phyloP scores from a whole-genome alignment of 2,113 vertebrate genomes.

The Saccopteryx bilineata region DNA sequence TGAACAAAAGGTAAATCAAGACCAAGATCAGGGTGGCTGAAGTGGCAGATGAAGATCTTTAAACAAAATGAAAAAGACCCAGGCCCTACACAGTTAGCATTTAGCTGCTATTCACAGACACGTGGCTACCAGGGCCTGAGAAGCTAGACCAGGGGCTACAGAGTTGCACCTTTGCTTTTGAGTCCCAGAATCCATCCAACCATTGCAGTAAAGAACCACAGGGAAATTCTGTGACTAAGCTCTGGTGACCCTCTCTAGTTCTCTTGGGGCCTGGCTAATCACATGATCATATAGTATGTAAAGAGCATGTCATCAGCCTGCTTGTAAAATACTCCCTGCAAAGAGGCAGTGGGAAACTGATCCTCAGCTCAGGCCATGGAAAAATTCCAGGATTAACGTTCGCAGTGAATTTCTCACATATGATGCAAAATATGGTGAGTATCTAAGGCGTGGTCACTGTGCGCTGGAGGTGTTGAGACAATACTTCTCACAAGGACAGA shows the following conservation, averaged over 20 bases:
- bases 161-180: background rate
- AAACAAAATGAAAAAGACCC: conserved; percentile 6
- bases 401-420: background rate
- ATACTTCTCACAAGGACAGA: background rate
- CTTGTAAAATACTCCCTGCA: background rate
- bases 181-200: conserved; percentile 19
- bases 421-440: background rate
- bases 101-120: background rate
- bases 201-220: background rate
- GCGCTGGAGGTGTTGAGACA: background rate
- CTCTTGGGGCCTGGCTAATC: background rate
- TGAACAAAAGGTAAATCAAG: conserved; percentile 39
- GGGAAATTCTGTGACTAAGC: background rate
- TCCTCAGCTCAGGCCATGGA: background rate
- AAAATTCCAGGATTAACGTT: background rate
- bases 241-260: background rate
- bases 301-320: background rate
- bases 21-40: background rate
- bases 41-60: background rate
- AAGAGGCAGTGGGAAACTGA: background rate
- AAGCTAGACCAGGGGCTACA: background rate
- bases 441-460: background rate
- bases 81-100: background rate
- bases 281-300: background rate
- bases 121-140: background rate